Conservation (phyloP, 2,888 invertebrate genomes). For the Pantelozetes paolii region DNA sequence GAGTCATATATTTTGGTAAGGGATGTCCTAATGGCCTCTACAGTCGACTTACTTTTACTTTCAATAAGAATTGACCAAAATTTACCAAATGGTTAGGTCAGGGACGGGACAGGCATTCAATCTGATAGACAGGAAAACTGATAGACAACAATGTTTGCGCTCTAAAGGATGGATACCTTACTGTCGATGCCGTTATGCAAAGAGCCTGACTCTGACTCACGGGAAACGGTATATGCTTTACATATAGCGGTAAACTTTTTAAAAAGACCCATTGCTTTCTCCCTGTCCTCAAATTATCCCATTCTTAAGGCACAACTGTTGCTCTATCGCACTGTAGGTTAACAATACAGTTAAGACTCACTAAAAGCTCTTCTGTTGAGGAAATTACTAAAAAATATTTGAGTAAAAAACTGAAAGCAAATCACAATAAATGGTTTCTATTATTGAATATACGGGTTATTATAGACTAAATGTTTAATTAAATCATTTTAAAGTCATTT, state of each 20-base stretch:
- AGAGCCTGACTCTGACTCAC: conserved; percentile 19
- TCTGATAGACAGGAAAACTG: conserved; percentile 34
- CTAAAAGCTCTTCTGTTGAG: background rate
- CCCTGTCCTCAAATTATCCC: background rate
- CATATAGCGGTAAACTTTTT: conserved; percentile 28
- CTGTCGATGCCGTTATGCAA: conserved; percentile 27
- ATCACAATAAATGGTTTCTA: no score
- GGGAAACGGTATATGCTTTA: conserved; percentile 29
- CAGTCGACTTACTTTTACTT: conserved; percentile 35
- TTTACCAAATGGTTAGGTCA: conserved; percentile 12
- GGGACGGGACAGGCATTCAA: conserved; percentile 25
- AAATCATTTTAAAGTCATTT: background rate
- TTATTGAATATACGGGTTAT: conserved; percentile 24
- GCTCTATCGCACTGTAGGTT: conserved; percentile 7
- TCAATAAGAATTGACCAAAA: conserved; percentile 34
- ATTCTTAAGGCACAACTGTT: conserved; percentile 23
- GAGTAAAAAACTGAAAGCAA: background rate
- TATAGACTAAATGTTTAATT: background rate
- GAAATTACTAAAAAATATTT: background rate
- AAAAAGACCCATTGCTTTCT: background rate
- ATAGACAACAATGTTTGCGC: conserved; percentile 31
- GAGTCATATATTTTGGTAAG: conserved; percentile 15
- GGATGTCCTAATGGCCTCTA: conserved; percentile 29
- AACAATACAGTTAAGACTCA: background rate
- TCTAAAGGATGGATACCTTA: conserved; percentile 31